Base-by-base conservation (phyloP, 2,888 invertebrate species). In the Venustoraphidia nigricollis region DNA sequence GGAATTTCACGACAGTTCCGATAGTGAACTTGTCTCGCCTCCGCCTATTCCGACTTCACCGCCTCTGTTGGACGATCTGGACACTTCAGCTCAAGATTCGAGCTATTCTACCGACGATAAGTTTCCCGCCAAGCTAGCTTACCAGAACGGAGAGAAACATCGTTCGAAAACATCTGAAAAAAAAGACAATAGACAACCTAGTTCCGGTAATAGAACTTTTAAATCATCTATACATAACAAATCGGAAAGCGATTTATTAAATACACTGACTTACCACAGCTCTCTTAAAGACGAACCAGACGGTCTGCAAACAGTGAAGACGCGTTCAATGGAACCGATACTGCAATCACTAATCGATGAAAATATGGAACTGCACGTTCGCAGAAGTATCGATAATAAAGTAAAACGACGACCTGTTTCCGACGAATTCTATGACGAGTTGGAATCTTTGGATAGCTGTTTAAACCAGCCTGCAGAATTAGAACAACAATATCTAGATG, bases 21-120 rank as follows among this genome's bases (percentile, higher is more conserved):
- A 89, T 55, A 83, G 82, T 60, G 89, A 89, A 58, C 69, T 85
- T 43, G 74, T 84, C 5, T 79, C 83, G 3, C 87, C 87, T 4
- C 88, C 87, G 8, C 84, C 87, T 0, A 77, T 84, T 54, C 87
- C 88, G 6, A 78, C 76, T 17, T 78, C 83, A 9, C 79, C 86
- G 0, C 83, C 85, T 1, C 83, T 85, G 8, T 62, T 77, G 55
- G 82, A 83, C 51, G 83, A 86, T 50, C 65, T 84, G 8, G 81
- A 83, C 43, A 79, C 79, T 35, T 52, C 52, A 6, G 27, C 27
- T 6, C 27, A 27, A 27, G 27, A 27, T 27, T 27, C 27, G 5
- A 27, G 27, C 6, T 27, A 27, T 27, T 27, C 27, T 27, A 27
- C 27, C 27, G 27, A 27, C 6, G 27, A 27, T 27, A 27, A 27